These are phyloP conservation scores for Prunella fulvescens DNA, from an alignment of 2,113 vertebrate species.

Conservation along the genomic window DNA sequence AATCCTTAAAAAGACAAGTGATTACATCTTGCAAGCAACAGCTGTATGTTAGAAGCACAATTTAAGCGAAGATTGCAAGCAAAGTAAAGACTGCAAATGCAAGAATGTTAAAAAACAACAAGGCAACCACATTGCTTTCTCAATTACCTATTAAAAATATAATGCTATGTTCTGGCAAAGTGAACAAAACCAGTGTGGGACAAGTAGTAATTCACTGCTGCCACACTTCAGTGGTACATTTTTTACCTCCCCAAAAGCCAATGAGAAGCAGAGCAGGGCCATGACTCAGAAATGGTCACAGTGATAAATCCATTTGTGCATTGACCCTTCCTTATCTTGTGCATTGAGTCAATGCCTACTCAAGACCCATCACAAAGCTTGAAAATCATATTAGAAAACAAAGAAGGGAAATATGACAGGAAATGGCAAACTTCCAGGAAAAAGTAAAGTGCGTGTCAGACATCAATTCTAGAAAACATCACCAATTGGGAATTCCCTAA, in stretches of 20 bases:
- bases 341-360: neutral
- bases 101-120: neutral
- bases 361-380: neutral
- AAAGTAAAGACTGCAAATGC: neutral
- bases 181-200: neutral
- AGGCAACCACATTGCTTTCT: neutral
- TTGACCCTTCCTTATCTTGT: neutral
- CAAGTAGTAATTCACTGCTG: neutral
- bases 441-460: neutral
- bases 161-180: neutral
- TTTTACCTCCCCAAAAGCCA: neutral
- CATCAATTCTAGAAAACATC: neutral
- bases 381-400: neutral
- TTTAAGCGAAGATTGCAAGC: neutral
- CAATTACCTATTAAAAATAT: neutral
- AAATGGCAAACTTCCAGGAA: neutral
- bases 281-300: rapidly evolving
- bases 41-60: neutral
- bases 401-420: neutral
- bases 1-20: neutral
- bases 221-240: neutral
- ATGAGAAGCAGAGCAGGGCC: neutral
- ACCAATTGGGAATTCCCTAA: neutral
- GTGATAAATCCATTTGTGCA: neutral
- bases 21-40: neutral